Evolutionary conservation across 2,888 invertebrate genomes (phyloP).

Genomic region (Galerucella nymphaeae): DNA sequence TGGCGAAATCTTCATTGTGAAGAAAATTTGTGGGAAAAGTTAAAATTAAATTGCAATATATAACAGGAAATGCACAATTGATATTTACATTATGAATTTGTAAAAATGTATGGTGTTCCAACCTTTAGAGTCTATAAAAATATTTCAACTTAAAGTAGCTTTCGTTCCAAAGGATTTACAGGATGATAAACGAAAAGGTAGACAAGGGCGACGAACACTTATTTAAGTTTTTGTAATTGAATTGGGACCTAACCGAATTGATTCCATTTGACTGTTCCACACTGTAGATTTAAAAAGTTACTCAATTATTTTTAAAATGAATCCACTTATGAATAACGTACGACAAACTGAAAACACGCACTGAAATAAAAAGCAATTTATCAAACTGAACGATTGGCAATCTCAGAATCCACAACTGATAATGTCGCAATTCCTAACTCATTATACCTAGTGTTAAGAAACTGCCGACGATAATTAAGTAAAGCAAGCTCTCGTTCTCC

Average conservation of each 20-base stretch:
- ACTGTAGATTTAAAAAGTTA: no score
- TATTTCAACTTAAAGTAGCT: no score
- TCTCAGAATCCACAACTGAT: neutral
- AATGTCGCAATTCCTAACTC: conserved; percentile 13
- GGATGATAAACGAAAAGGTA: no score
- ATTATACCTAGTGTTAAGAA: conserved; percentile 17
- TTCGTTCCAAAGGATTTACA: no score
- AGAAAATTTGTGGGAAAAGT: conserved; percentile 8
- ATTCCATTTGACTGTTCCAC: no score
- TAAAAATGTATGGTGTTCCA: neutral
- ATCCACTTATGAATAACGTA: neutral
- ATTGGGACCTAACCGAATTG: no score
- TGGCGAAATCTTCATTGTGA: conserved; percentile 16
- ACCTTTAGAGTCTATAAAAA: no score
- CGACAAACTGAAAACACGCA: neutral
- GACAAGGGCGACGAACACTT: no score
- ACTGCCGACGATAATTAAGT: conserved; percentile 14
- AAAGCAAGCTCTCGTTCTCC: conserved; percentile 21
- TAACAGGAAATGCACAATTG: neutral
- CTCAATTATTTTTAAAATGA: neutral
- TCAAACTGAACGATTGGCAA: conserved; percentile 3
- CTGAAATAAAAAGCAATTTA: neutral
- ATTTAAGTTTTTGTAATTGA: no score
- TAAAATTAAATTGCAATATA: neutral
- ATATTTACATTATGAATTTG: neutral